Percentiles rank a stretch among this genome's conserved stretches.
These are phyloP conservation scores for Ceuthmochares aereus DNA, from an alignment of 2,113 vertebrate genomes.

Conservation along the genomic window DNA sequence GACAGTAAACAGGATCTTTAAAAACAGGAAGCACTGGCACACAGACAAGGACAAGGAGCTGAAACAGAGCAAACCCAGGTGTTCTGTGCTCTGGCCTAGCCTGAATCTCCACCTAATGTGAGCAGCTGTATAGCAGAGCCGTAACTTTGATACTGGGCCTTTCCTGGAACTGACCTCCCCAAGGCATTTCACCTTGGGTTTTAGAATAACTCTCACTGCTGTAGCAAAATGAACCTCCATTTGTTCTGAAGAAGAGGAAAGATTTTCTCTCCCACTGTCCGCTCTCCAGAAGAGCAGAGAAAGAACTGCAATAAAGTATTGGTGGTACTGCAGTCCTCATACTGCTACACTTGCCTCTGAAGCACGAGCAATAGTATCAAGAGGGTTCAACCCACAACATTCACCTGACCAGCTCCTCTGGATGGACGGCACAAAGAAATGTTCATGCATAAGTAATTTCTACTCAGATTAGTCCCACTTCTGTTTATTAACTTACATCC, in stretches of 20 bases:
- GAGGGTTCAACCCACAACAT: accelerated
- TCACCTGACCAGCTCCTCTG: neutral
- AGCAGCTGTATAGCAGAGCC: neutral
- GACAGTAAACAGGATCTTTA: conserved; percentile 65
- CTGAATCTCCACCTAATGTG: neutral
- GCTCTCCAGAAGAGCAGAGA: neutral
- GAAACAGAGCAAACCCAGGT: conserved; percentile 33
- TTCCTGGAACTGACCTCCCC: neutral
- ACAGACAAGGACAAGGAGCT: conserved; percentile 21
- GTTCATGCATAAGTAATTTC: neutral
- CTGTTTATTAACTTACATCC: neutral
- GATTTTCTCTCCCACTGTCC: neutral
- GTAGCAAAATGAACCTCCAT: neutral
- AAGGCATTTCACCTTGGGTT: neutral
- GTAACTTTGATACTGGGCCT: neutral
- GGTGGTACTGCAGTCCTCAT: neutral
- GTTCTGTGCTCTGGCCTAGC: accelerated
- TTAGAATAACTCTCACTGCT: neutral
- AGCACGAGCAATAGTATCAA: neutral
- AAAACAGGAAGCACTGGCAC: conserved; percentile 67
- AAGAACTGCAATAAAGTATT: neutral
- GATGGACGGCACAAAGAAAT: neutral
- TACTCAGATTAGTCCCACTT: neutral
- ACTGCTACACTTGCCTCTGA: neutral
- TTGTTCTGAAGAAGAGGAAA: neutral